Conservation (phyloP, 2,888 invertebrate genomes). For the Urechis unicinctus region DNA sequence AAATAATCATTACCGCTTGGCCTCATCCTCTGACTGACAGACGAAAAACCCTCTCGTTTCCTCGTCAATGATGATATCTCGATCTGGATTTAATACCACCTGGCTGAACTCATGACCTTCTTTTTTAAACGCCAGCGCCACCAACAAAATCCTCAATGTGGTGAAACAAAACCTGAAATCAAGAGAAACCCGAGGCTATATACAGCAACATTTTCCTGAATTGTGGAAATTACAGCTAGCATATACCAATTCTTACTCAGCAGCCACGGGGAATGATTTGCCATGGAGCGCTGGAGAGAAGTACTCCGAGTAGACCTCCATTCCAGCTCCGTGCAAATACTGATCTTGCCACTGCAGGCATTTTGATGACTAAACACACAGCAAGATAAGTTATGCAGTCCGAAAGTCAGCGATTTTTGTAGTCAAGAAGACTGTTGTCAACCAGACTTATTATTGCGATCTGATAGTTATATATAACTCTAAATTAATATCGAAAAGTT, state of each 20-base stretch:
- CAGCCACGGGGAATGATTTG: constrained; percentile 97
- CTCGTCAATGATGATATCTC: constrained; percentile 78
- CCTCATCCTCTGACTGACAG: constrained; percentile 98
- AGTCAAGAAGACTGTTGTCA: no score
- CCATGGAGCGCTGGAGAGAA: constrained; percentile 80
- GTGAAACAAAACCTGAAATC: constrained; percentile 85
- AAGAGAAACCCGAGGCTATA: neutral
- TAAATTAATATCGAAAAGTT: no score
- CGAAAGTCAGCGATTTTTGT: no score
- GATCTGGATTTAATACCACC: constrained; percentile 87
- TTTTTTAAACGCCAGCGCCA: constrained; percentile 80
- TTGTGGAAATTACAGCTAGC: neutral
- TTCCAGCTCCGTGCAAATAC: constrained; percentile 27
- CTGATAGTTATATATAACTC: no score
- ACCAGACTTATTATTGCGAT: no score
- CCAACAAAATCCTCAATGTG: constrained; percentile 83
- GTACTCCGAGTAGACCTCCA: constrained; percentile 29
- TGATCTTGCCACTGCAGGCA: constrained; percentile 21
- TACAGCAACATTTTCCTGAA: neutral
- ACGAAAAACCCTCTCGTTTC: constrained; percentile 99
- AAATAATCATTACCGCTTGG: constrained; percentile 71
- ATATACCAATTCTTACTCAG: constrained; percentile 73
- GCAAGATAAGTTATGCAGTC: no score
- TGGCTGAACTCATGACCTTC: constrained; percentile 66
- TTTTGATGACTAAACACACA: constrained; percentile 13